phyloP scores from a whole-genome alignment of 2,888 invertebrate genomes.

The Idaea dimidiata region DNA sequence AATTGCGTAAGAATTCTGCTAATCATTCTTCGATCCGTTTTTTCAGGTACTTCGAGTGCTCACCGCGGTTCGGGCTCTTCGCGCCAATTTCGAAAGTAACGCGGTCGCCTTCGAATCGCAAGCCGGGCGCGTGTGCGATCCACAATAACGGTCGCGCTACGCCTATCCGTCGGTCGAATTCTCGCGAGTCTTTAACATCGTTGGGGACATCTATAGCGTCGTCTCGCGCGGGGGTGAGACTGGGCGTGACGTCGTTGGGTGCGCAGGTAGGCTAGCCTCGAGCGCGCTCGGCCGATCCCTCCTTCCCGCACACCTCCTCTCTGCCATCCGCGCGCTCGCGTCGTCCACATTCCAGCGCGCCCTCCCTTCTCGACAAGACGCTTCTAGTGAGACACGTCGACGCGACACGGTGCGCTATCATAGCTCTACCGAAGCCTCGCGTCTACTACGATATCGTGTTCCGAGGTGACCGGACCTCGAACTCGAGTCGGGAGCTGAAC shows the following conservation, averaged over 20 bases:
- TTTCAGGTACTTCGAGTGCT: conserved; percentile 95
- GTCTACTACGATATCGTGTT: conserved; percentile 69
- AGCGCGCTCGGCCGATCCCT: conserved; percentile 74
- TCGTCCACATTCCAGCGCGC: conserved; percentile 58
- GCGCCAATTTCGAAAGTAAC: conserved; percentile 95
- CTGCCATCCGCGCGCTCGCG: conserved; percentile 41
- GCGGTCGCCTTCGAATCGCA: conserved; percentile 88
- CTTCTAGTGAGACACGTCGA: conserved; percentile 69
- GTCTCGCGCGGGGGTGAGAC: conserved; percentile 84
- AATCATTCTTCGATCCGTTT: conserved; percentile 13
- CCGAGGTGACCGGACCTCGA: conserved; percentile 41
- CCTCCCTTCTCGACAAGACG: conserved; percentile 68
- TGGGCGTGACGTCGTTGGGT: conserved; percentile 86
- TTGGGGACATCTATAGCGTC: conserved; percentile 83
- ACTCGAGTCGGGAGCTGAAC: conserved; percentile 43
- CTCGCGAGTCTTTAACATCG: conserved; percentile 91
- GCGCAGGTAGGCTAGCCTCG: conserved; percentile 84
- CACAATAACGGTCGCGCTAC: conserved; percentile 84
- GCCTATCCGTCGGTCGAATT: conserved; percentile 85
- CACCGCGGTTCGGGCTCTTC: conserved; percentile 94
- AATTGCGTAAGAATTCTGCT: conserved; percentile 10
- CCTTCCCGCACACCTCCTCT: conserved; percentile 45
- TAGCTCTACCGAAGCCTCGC: conserved; percentile 69
- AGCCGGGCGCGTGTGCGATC: conserved; percentile 82
- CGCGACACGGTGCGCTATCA: conserved; percentile 69